phyloP scores from a whole-genome alignment of 2,797 vertebrate species.

The Sphenopsis melanotis region DNA sequence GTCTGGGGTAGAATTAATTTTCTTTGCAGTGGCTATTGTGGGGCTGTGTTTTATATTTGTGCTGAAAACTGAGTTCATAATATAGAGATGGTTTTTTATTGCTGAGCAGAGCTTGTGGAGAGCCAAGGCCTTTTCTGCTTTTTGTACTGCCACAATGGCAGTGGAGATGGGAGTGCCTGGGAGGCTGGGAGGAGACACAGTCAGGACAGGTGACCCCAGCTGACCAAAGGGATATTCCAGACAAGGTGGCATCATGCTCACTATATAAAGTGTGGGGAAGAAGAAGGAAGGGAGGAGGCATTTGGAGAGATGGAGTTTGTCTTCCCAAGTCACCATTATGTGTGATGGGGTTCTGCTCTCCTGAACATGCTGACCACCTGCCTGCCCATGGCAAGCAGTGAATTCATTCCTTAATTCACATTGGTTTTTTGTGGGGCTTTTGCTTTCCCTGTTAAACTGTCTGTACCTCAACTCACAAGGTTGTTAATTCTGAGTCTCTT shows the following conservation, averaged over 20 bases:
- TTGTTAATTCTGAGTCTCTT: neutral
- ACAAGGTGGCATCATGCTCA: neutral
- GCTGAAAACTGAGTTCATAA: neutral
- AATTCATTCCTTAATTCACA: neutral
- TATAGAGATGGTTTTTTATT: neutral
- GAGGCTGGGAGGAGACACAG: neutral
- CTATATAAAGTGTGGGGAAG: accelerated
- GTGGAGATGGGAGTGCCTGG: accelerated
- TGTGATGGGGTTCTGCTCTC: neutral
- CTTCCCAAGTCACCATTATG: neutral
- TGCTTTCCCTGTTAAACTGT: neutral
- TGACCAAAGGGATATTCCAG: neutral
- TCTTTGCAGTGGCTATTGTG: accelerated
- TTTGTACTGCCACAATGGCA: accelerated
- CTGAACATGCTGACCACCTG: neutral
- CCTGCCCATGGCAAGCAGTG: neutral
- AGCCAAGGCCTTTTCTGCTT: neutral
- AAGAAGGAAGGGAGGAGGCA: neutral
- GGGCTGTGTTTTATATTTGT: neutral
- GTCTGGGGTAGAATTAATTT: neutral
- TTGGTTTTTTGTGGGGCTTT: neutral
- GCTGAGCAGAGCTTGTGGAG: neutral
- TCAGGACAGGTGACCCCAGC: neutral
- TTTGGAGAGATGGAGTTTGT: neutral
- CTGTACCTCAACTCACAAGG: neutral